phyloP scores from a whole-genome alignment of 2,113 vertebrate genomes.

The Xyliphius kryptos region DNA sequence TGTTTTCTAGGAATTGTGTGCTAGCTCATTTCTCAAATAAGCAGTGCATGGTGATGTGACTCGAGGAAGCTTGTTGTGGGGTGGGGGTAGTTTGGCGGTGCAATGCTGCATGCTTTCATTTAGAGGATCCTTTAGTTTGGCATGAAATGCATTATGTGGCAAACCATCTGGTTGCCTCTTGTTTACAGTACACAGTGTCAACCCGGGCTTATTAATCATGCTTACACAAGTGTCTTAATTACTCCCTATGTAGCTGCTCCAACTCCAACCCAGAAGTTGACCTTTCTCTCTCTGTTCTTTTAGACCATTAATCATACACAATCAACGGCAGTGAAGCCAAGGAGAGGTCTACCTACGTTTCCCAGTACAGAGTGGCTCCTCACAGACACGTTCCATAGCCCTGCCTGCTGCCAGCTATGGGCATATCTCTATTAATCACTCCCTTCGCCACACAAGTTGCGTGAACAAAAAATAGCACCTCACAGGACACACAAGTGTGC shows the following conservation, averaged over 20 bases:
- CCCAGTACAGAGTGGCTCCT: constrained; percentile 61
- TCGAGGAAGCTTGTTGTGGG: neutral
- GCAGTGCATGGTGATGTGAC: neutral
- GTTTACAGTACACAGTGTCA: constrained; percentile 80
- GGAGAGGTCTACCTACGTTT: constrained; percentile 77
- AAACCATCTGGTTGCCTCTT: constrained; percentile 89
- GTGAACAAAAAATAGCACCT: constrained; percentile 40
- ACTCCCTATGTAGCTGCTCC: constrained; percentile 93
- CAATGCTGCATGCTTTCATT: constrained; percentile 29
- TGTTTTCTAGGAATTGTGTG: neutral
- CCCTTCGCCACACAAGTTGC: constrained; percentile 38
- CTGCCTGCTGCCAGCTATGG: constrained; percentile 56
- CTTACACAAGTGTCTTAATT: constrained; percentile 99
- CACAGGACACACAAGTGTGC: constrained; percentile 16
- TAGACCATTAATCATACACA: constrained; percentile 98
- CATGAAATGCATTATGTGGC: constrained; percentile 49
- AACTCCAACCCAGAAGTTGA: constrained; percentile 92
- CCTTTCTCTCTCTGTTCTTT: constrained; percentile 95
- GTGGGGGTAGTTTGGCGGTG: neutral
- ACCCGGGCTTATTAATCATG: constrained; percentile 97
- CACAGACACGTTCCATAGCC: constrained; percentile 58
- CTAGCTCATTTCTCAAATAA: constrained; percentile 20
- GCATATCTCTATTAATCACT: constrained; percentile 83
- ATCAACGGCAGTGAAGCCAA: constrained; percentile 84
- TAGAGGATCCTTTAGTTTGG: constrained; percentile 33